phyloP scores from a whole-genome alignment of 2,797 vertebrate species.

The Triplophysa bombifrons region DNA sequence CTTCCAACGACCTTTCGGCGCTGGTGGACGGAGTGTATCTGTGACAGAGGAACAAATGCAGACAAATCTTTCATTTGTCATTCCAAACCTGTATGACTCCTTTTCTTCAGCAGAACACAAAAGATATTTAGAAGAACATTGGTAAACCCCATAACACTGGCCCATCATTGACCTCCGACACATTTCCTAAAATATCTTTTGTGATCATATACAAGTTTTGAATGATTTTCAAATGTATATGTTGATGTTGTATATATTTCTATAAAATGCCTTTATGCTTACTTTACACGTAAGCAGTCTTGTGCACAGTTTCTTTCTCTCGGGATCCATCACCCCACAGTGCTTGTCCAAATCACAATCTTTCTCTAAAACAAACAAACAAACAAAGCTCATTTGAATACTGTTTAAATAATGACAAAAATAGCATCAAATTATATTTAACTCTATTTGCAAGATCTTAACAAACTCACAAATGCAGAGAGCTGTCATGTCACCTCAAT shows the following conservation, averaged over 20 bases:
- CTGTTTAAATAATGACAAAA: neutral
- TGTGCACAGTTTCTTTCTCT: slow-evolving; percentile 83
- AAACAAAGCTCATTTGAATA: slow-evolving; percentile 40
- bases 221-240: neutral
- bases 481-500: neutral
- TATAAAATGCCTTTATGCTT: slow-evolving; percentile 40
- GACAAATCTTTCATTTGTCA: no score
- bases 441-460: neutral
- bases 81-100: no score
- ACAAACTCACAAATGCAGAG: neutral
- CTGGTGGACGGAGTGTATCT: slow-evolving; percentile 84
- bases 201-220: no score
- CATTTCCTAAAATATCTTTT: no score
- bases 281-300: slow-evolving; percentile 85
- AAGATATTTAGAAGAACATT: no score
- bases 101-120: no score
- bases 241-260: neutral
- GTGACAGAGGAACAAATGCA: slow-evolving; percentile 12
- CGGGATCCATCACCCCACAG: slow-evolving; percentile 79
- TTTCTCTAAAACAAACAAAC: slow-evolving; percentile 75
- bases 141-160: no score
- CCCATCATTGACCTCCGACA: neutral
- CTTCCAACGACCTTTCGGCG: slow-evolving; percentile 78
- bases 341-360: slow-evolving; percentile 86
- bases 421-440: neutral